Conservation (phyloP, 2,113 vertebrate genomes). For the Empidonax alnorum region DNA sequence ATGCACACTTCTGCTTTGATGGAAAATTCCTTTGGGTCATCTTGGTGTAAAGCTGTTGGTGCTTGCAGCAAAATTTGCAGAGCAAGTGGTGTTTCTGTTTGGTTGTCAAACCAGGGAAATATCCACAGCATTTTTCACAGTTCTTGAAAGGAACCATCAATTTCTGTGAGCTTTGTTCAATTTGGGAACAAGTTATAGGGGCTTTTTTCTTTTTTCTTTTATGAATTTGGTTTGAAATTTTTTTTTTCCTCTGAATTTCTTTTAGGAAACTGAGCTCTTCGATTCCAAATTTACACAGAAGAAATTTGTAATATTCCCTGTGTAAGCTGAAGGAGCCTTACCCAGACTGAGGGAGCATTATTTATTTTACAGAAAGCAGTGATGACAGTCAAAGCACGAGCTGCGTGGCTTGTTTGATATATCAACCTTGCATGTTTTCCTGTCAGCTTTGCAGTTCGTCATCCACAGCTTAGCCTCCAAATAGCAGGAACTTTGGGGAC, state of each 20-base stretch:
- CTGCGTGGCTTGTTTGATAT: conserved; percentile 1
- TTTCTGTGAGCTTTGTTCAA: conserved; percentile 25
- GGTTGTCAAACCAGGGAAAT: conserved; percentile 28
- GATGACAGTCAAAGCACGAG: background rate
- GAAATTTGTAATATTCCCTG: background rate
- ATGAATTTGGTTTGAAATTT: background rate
- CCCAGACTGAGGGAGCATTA: background rate
- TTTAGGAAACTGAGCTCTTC: background rate
- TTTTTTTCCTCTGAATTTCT: background rate
- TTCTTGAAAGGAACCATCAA: conserved; percentile 20
- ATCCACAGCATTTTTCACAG: conserved; percentile 30
- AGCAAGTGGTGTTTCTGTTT: conserved; percentile 12
- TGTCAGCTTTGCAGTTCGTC: conserved; percentile 54
- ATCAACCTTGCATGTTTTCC: conserved; percentile 32
- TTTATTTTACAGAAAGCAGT: conserved; percentile 35
- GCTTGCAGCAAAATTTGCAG: conserved; percentile 45
- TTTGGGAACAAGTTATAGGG: background rate
- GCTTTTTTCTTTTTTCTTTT: background rate
- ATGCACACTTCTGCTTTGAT: conserved; percentile 29
- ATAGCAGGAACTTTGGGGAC: conserved; percentile 38
- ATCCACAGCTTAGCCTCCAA: conserved; percentile 41
- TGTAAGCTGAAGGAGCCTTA: background rate
- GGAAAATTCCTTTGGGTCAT: conserved; percentile 51
- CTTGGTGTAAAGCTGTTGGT: conserved; percentile 54
- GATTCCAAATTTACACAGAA: background rate